Conservation (phyloP, 2,113 vertebrate genomes). For the Passerina amoena region DNA sequence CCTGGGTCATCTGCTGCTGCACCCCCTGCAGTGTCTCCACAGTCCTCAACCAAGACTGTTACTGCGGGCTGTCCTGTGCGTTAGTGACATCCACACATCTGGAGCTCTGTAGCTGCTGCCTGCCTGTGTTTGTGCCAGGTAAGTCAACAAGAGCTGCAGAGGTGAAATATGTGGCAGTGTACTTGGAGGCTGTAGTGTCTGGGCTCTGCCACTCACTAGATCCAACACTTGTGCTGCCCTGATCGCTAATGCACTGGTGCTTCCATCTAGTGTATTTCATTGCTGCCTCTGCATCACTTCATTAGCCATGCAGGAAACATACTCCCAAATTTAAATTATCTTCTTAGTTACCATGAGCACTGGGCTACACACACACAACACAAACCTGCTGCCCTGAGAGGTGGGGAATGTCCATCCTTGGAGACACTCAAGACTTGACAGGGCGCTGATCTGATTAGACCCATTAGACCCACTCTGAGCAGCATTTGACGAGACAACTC, state of each 20-base stretch:
- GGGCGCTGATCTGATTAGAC: background rate
- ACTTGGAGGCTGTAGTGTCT: background rate
- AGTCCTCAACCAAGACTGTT: background rate
- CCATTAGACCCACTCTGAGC: background rate
- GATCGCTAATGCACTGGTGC: background rate
- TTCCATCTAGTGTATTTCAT: background rate
- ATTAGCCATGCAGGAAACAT: background rate
- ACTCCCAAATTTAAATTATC: background rate
- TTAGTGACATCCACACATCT: background rate
- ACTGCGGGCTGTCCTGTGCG: rapidly evolving
- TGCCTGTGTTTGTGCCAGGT: background rate
- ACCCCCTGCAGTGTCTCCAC: background rate
- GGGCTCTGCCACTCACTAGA: background rate
- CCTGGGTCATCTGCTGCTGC: background rate
- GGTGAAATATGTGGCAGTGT: background rate
- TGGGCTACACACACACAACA: background rate
- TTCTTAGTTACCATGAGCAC: background rate
- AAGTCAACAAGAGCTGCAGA: background rate
- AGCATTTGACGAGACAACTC: background rate
- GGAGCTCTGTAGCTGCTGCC: background rate
- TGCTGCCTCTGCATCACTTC: background rate
- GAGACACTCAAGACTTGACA: background rate
- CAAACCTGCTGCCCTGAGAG: background rate
- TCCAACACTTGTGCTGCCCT: background rate
- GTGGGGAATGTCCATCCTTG: background rate